Conservation (phyloP, 2,113 vertebrate species). For the Triplophysa dalaica region DNA sequence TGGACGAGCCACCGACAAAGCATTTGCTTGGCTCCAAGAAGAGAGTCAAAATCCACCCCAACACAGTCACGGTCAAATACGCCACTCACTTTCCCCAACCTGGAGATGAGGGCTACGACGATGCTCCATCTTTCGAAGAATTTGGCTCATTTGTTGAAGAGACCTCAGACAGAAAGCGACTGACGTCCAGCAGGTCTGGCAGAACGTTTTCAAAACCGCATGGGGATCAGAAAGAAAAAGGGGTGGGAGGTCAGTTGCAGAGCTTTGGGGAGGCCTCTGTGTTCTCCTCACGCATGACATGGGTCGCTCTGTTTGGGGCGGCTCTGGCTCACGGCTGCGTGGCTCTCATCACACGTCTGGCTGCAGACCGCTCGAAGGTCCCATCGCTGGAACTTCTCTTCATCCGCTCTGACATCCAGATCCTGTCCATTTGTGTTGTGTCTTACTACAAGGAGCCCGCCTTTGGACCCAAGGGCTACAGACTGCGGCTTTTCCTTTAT, state of each 20-base stretch:
- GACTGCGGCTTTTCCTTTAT: conserved; percentile 90
- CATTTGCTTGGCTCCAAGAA: conserved; percentile 86
- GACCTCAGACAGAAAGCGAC: conserved; percentile 80
- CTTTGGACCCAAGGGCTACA: conserved; percentile 91
- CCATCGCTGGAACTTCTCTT: conserved; percentile 96
- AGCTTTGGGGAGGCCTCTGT: conserved; percentile 83
- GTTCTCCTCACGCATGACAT: conserved; percentile 85
- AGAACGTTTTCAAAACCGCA: conserved; percentile 71
- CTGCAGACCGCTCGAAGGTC: conserved; percentile 92
- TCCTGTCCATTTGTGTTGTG: conserved; percentile 87
- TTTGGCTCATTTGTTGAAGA: conserved; percentile 82
- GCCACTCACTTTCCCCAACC: conserved; percentile 91
- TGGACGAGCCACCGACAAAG: conserved; percentile 81
- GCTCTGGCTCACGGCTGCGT: conserved; percentile 92
- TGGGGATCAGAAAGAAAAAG: conserved; percentile 66
- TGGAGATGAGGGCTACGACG: conserved; percentile 86
- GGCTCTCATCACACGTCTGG: conserved; percentile 89
- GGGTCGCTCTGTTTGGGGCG: conserved; percentile 90
- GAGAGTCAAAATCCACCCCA: conserved; percentile 92
- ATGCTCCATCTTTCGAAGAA: conserved; percentile 83
- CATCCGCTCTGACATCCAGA: conserved; percentile 93
- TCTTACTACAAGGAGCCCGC: conserved; percentile 89
- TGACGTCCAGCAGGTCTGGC: conserved; percentile 77
- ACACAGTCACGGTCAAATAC: conserved; percentile 91
- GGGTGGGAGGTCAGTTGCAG: conserved; percentile 76